A percentile compares a stretch with the other conserved stretches of the same genome.
Evolutionary conservation across 2,797 vertebrate species (phyloP).

Genomic region (Picus viridis): DNA sequence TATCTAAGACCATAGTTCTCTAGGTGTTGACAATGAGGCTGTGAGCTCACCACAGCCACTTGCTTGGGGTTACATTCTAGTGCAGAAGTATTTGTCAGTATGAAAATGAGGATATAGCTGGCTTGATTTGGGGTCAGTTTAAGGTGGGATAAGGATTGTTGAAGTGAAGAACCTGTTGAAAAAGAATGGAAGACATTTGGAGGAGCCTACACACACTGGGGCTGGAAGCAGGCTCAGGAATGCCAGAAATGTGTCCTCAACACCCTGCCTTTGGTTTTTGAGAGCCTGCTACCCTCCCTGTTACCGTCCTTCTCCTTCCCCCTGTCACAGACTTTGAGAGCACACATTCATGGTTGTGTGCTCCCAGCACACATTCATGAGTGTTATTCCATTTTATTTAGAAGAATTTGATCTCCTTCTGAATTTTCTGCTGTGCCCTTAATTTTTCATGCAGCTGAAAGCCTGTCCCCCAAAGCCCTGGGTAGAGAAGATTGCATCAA

Average conservation of each 20-base stretch:
- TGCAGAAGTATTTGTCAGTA: background rate
- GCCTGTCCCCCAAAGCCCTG: background rate
- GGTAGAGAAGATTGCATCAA: background rate
- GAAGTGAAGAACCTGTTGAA: background rate
- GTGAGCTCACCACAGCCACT: background rate
- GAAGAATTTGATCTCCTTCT: background rate
- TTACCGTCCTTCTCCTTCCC: background rate
- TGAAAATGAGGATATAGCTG: background rate
- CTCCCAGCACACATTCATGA: background rate
- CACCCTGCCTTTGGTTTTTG: background rate
- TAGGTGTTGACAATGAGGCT: background rate
- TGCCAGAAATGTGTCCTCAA: background rate
- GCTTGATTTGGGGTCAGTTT: background rate
- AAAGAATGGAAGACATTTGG: background rate
- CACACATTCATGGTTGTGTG: background rate
- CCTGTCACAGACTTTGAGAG: background rate
- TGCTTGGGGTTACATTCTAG: background rate
- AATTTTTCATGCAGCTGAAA: background rate
- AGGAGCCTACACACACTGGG: background rate
- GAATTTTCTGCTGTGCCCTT: background rate
- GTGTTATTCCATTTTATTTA: background rate
- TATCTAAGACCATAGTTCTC: background rate
- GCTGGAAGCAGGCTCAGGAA: background rate
- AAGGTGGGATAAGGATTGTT: background rate
- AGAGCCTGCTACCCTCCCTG: background rate